A percentile compares a stretch with the other conserved stretches of the same genome.
Conservation (phyloP, 2,888 invertebrate species). For the Ferdinandea cuprea region DNA sequence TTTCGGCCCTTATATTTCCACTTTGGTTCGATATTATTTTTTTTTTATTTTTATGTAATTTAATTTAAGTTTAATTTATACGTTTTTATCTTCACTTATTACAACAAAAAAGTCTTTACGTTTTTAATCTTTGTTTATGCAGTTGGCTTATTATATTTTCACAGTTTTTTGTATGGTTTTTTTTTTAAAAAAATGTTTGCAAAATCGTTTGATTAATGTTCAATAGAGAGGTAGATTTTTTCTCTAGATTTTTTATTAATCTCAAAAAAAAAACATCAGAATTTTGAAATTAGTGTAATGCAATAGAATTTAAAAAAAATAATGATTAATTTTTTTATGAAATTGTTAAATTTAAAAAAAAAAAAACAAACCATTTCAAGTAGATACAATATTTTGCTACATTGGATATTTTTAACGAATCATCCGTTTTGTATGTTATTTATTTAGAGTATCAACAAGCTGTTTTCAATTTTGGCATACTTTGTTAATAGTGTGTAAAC, state of each 20-base stretch:
- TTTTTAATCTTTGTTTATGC: conserved; percentile 37
- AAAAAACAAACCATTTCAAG: conserved; percentile 23
- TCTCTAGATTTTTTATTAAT: conserved; percentile 45
- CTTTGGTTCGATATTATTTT: conserved; percentile 58
- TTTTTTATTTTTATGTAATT: conserved; percentile 4
- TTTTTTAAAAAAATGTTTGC: conserved; percentile 53
- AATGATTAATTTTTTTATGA: not conserved
- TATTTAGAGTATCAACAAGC: conserved; percentile 21
- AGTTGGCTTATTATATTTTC: conserved; percentile 62
- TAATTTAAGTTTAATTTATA: not conserved
- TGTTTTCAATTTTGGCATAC: conserved; percentile 42
- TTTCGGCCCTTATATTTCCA: conserved; percentile 57
- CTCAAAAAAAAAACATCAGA: conserved; percentile 39
- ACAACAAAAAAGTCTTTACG: not conserved
- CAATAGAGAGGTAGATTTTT: conserved; percentile 58
- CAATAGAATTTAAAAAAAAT: conserved; percentile 23
- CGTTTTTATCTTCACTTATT: conserved; percentile 27
- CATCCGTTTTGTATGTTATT: conserved; percentile 20
- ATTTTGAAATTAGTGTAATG: conserved; percentile 61
- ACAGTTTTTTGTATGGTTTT: conserved; percentile 45
- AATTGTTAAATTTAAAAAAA: conserved; percentile 25
- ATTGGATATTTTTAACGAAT: conserved; percentile 35
- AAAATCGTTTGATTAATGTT: conserved; percentile 36
- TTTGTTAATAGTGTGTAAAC: conserved; percentile 35
- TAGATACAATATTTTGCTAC: conserved; percentile 60